Conservation (phyloP, 2,888 invertebrate genomes). For the Nomada ferruginata region DNA sequence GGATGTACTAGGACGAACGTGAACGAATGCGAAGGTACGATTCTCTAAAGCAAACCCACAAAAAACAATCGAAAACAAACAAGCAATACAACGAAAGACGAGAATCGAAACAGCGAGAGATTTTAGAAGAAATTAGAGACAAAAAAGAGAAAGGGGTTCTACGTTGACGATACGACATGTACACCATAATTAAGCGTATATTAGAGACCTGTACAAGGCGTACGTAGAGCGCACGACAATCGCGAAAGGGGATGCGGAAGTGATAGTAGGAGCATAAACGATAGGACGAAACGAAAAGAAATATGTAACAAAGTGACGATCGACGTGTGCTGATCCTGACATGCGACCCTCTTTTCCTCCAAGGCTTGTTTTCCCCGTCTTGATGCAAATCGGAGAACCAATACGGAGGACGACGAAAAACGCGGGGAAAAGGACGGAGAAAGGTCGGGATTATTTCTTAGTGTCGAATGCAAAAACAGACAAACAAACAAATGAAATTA, state of each 20-base stretch:
- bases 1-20: slow-evolving; percentile 46
- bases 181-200: neutral
- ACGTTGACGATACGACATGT: neutral
- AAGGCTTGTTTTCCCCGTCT: neutral
- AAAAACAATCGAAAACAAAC: neutral
- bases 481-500: slow-evolving; percentile 5
- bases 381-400: slow-evolving; percentile 14
- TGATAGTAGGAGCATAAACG: neutral
- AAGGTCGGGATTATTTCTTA: slow-evolving; percentile 55
- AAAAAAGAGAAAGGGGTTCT: neutral
- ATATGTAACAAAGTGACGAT: neutral
- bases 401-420: slow-evolving; percentile 20
- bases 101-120: neutral
- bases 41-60: neutral
- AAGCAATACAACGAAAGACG: slow-evolving; percentile 6
- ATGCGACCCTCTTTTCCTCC: slow-evolving; percentile 33
- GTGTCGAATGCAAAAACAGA: slow-evolving; percentile 53
- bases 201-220: neutral
- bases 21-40: neutral
- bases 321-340: slow-evolving; percentile 3
- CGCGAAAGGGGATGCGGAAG: neutral
- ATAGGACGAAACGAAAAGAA: neutral
- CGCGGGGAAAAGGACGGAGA: slow-evolving; percentile 37
- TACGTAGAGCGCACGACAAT: neutral
- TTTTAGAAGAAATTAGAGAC: no score